These are phyloP conservation scores for Odobenus rosmarus DNA, from an alignment of 2,113 vertebrate genomes.

Conservation along the genomic window DNA sequence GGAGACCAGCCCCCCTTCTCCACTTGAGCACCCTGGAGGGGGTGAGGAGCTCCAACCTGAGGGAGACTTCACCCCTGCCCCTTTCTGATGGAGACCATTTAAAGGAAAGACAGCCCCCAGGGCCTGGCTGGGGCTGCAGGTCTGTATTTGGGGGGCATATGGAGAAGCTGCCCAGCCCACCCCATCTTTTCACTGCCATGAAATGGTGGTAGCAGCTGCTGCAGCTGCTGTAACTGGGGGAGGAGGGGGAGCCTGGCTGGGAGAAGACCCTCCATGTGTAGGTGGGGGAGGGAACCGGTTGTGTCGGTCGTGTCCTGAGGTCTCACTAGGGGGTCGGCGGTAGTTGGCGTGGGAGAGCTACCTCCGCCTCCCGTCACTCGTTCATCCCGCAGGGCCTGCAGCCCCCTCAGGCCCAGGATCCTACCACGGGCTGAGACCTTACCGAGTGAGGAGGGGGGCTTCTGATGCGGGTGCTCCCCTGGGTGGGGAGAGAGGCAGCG, in stretches of 20 bases:
- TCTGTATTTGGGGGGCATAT: slow-evolving; percentile 20
- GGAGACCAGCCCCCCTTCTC: not conserved
- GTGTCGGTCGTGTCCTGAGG: not conserved
- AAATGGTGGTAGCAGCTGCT: slow-evolving; percentile 73
- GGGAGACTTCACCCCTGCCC: not conserved
- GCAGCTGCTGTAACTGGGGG: slow-evolving; percentile 59
- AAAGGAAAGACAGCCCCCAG: not conserved
- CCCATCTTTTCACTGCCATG: slow-evolving; percentile 47
- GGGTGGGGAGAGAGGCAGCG: not conserved
- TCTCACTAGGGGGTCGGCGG: not conserved
- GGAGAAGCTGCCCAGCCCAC: slow-evolving; percentile 45
- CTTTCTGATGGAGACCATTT: not conserved
- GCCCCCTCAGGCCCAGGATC: slow-evolving; percentile 23
- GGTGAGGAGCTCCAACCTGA: not conserved
- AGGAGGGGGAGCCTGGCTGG: not conserved
- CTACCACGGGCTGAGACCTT: not conserved
- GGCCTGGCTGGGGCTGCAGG: not conserved
- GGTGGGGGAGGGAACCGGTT: not conserved
- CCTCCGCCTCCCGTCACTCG: not conserved
- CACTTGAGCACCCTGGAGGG: not conserved
- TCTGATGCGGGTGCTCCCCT: not conserved
- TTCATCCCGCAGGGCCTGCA: not conserved
- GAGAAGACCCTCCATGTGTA: slow-evolving; percentile 47
- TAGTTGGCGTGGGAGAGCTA: not conserved
- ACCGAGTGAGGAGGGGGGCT: not conserved